Evolutionary conservation across 2,797 vertebrate species (phyloP), one percentile per base, ranked within the genome.

Genomic region (Nasua narica): DNA sequence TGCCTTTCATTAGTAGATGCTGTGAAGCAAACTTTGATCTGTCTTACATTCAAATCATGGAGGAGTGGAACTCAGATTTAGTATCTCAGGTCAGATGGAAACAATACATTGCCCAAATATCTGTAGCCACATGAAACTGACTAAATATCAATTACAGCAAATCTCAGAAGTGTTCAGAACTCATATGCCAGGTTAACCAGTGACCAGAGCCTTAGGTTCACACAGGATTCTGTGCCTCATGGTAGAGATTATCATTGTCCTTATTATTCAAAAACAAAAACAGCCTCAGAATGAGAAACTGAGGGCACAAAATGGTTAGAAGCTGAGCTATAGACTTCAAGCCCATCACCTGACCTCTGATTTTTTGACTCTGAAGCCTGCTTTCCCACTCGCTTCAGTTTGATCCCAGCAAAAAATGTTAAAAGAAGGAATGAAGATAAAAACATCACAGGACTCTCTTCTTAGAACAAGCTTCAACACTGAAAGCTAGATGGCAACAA

Each of bases 401-500:
- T 77, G 87, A 90, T 27, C 16, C 21, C 86, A 74, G 70, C 32
- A 37, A 94, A 92, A 90, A 87, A 84, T 88, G 32, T 62, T 67
- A 84, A 92, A 93, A 92, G 58, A 88, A 46, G 14, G 58, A 91
- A 70, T 77, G 60, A 91, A 96, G 69, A 87, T 74, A 18, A 82
- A 94, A 87, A 93, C 16, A 84, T 54, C 58, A 72, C 16, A 96
- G n/a, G 50, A 92, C 81, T 50, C 19, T 70, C 29, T 94, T 87
- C 50, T 91, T 69, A 65, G 43, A 89, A 90, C 29, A 96, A 14
- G 25, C 23, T 74, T 94, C 67, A 86, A 12, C 56, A 76, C 40
- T 67, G 32, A 89, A 95, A 90, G 54, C 60, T 97, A 91, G n/a
- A 94, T 82, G 50, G 40, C 19, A 89, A 91, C 52, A 83, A 43